These are phyloP conservation scores for Laothoe populi DNA, from an alignment of 2,888 invertebrate species.

Conservation along the genomic window DNA sequence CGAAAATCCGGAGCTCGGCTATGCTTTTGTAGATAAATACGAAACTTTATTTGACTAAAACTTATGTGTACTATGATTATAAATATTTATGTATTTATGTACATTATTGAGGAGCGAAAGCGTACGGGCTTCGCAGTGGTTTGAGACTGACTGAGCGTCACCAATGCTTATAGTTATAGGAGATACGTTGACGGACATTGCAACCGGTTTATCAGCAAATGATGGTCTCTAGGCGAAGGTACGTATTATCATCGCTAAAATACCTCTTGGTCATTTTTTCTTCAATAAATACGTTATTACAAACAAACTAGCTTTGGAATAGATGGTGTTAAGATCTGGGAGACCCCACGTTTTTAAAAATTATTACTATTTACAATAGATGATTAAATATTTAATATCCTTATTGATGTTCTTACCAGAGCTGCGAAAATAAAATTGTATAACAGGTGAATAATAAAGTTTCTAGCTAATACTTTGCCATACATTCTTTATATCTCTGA, in stretches of 20 bases:
- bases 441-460: not conserved
- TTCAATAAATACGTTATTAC: slow-evolving; percentile 8
- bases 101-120: slow-evolving; percentile 19
- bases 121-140: not conserved
- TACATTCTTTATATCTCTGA: not conserved
- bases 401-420: not conserved
- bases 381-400: slow-evolving; percentile 2
- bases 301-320: slow-evolving; percentile 1
- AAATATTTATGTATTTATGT: slow-evolving; percentile 6
- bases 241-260: slow-evolving; percentile 21
- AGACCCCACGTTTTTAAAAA: not conserved
- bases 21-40: slow-evolving; percentile 18
- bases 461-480: not conserved
- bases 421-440: not conserved
- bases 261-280: slow-evolving; percentile 15
- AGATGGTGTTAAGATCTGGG: not conserved
- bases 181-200: slow-evolving; percentile 11
- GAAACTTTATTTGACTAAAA: not conserved
- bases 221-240: slow-evolving; percentile 18
- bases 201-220: slow-evolving; percentile 31
- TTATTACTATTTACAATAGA: not conserved
- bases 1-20: slow-evolving; percentile 35
- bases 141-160: slow-evolving; percentile 23
- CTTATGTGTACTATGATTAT: not conserved
- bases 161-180: slow-evolving; percentile 1